Conservation (phyloP, 2,797 vertebrate species). For the Gymnodraco acuticeps region DNA sequence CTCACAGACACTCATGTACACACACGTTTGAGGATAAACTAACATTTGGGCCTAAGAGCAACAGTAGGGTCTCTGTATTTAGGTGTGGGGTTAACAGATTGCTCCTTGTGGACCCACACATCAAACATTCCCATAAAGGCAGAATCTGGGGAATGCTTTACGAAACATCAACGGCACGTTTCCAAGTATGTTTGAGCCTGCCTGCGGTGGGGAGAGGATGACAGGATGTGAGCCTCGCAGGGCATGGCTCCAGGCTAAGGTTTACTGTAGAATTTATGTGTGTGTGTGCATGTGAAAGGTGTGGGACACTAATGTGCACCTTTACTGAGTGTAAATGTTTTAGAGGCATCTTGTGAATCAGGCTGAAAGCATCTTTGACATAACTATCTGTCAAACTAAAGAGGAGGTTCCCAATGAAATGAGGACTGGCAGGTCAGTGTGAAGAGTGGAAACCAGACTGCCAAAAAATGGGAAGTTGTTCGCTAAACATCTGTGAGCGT, state of each 20-base stretch:
- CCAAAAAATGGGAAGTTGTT: conserved; percentile 68
- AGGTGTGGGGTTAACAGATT: conserved; percentile 55
- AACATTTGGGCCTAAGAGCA: conserved; percentile 34
- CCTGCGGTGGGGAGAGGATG: conserved; percentile 52
- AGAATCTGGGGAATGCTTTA: conserved; percentile 60
- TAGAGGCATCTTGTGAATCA: conserved; percentile 65
- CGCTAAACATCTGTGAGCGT: conserved; percentile 60
- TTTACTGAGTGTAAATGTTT: conserved; percentile 71
- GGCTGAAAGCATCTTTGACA: conserved; percentile 66
- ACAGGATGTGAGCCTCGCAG: conserved; percentile 49
- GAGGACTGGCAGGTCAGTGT: conserved; percentile 56
- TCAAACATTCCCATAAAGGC: conserved; percentile 66
- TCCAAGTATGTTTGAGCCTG: conserved; percentile 51
- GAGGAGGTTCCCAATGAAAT: conserved; percentile 61
- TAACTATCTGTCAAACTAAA: conserved; percentile 73
- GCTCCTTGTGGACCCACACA: conserved; percentile 51
- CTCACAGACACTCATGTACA: conserved; percentile 8
- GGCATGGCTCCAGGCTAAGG: not conserved
- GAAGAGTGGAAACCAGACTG: conserved; percentile 67
- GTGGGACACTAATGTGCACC: conserved; percentile 68
- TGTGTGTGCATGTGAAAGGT: conserved; percentile 57
- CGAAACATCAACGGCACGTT: conserved; percentile 42
- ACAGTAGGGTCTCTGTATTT: conserved; percentile 56
- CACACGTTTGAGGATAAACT: conserved; percentile 27
- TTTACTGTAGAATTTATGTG: no score